Conservation (phyloP, 2,888 invertebrate species). For the Catocala fraxini region DNA sequence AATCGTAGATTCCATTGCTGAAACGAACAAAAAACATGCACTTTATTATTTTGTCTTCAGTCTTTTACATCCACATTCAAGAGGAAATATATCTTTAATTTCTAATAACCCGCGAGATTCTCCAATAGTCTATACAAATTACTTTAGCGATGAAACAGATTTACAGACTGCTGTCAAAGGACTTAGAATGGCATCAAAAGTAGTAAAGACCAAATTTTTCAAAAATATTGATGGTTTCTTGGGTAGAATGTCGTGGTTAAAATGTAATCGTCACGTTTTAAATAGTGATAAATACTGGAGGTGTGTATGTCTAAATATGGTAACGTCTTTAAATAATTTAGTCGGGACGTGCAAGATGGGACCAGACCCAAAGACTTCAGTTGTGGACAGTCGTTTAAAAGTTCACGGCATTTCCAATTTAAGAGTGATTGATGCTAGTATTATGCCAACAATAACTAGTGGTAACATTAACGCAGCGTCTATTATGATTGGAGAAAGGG, state of each 20-base stretch:
- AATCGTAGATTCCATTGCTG: constrained; percentile 14
- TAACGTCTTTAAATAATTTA: constrained; percentile 86
- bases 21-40: constrained; percentile 17
- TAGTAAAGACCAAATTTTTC: constrained; percentile 29
- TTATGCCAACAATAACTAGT: constrained; percentile 88
- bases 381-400: constrained; percentile 70
- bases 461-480: constrained; percentile 88
- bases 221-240: constrained; percentile 30
- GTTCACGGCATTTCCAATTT: constrained; percentile 86
- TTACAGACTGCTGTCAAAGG: constrained; percentile 25
- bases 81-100: constrained; percentile 36
- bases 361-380: constrained; percentile 70
- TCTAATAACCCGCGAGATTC: constrained; percentile 31
- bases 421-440: constrained; percentile 88
- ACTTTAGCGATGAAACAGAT: constrained; percentile 34
- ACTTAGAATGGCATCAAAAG: constrained; percentile 29
- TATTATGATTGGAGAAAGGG: constrained; percentile 89
- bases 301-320: constrained; percentile 32
- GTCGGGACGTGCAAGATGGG: constrained; percentile 89
- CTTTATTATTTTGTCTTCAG: constrained; percentile 17
- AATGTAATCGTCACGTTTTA: constrained; percentile 34
- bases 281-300: constrained; percentile 42
- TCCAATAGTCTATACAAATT: constrained; percentile 35
- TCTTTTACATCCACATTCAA: constrained; percentile 43
- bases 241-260: constrained; percentile 28